Evolutionary conservation across 2,888 invertebrate genomes (phyloP).

Genomic region (Eurytoma adleriae): DNA sequence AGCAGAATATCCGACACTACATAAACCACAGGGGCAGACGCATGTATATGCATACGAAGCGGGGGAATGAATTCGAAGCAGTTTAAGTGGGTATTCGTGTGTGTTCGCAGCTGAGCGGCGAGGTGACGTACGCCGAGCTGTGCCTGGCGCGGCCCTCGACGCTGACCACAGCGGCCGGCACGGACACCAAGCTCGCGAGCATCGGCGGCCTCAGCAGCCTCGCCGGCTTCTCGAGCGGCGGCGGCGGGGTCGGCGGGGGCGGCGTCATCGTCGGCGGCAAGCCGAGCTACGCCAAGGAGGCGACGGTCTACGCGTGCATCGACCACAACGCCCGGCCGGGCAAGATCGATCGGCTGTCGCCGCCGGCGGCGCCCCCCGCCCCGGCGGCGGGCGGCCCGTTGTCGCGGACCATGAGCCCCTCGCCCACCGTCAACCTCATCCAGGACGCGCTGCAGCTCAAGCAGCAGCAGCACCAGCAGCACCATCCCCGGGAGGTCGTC

Average conservation of each 20-base stretch:
- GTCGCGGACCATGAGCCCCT: constrained; percentile 57
- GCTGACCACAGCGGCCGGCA: constrained; percentile 73
- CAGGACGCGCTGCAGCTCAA: constrained; percentile 59
- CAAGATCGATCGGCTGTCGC: constrained; percentile 59
- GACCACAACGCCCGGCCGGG: constrained; percentile 80
- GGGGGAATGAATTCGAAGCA: no score
- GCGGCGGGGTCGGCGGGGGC: constrained; percentile 72
- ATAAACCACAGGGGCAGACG: no score
- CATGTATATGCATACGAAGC: background rate
- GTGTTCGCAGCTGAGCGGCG: constrained; percentile 74
- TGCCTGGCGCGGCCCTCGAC: constrained; percentile 79
- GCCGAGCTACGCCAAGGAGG: constrained; percentile 80
- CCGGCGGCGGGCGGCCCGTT: constrained; percentile 56
- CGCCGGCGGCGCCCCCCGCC: constrained; percentile 56
- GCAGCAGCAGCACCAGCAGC: constrained; percentile 64
- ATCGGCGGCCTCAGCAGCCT: constrained; percentile 70
- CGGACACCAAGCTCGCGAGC: constrained; percentile 72
- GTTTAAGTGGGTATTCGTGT: background rate
- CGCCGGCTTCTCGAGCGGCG: constrained; percentile 74
- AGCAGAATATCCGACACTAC: no score
- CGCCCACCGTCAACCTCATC: constrained; percentile 54
- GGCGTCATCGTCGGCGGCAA: constrained; percentile 75
- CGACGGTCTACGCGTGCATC: constrained; percentile 86
- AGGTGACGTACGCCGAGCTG: constrained; percentile 82
- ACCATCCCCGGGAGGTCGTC: constrained; percentile 73